phyloP scores from a whole-genome alignment of 2,888 invertebrate species.

The Leucophora obtusa region DNA sequence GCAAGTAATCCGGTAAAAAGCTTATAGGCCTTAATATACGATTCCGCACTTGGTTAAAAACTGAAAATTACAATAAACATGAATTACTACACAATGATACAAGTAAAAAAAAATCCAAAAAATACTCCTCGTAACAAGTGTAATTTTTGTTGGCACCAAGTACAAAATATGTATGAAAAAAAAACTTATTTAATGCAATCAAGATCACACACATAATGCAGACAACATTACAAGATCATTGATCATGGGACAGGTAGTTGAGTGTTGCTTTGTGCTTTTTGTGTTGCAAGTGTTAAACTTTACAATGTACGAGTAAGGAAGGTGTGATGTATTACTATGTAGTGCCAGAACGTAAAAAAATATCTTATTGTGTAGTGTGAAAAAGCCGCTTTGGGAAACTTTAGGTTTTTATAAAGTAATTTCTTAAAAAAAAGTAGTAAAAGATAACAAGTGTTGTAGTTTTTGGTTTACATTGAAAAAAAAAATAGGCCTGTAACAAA shows the following conservation, averaged over 20 bases:
- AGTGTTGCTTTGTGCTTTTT: constrained; percentile 9
- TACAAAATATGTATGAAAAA: constrained; percentile 41
- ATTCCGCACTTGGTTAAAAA: background rate
- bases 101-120: background rate
- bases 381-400: constrained; percentile 40
- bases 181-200: constrained; percentile 58
- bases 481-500: no score
- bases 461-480: constrained; percentile 21
- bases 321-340: constrained; percentile 60
- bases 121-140: constrained; percentile 50
- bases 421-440: constrained; percentile 33
- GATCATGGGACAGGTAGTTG: constrained; percentile 51
- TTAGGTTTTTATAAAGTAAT: constrained; percentile 50
- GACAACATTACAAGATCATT: constrained; percentile 64
- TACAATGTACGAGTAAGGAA: constrained; percentile 42
- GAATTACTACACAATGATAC: background rate
- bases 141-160: constrained; percentile 56
- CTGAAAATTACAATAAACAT: constrained; percentile 15
- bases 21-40: constrained; percentile 9
- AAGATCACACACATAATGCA: constrained; percentile 62
- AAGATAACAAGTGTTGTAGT: constrained; percentile 34
- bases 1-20: constrained; percentile 53
- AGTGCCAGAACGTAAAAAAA: constrained; percentile 50
- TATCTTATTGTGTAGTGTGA: constrained; percentile 29
- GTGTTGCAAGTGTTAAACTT: constrained; percentile 27